phyloP scores from a whole-genome alignment of 2,113 vertebrate genomes.

The Anser cygnoides region DNA sequence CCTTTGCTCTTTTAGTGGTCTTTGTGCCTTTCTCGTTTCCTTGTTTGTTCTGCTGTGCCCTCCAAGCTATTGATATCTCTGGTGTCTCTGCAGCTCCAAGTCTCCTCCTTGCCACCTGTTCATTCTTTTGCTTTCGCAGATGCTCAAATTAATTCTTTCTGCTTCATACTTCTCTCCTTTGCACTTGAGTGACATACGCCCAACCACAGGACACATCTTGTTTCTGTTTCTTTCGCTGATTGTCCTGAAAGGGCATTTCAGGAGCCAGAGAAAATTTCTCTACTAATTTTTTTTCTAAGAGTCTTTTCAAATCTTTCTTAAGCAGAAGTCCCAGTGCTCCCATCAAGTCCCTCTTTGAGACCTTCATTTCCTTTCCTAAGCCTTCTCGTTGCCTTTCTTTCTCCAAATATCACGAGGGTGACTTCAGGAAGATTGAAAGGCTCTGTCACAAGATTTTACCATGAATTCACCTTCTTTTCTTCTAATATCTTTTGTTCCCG shows the following conservation, averaged over 20 bases:
- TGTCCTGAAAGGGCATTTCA: neutral
- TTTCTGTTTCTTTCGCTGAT: neutral
- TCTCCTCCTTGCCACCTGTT: neutral
- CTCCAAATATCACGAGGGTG: neutral
- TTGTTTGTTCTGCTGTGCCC: neutral
- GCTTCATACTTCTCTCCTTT: neutral
- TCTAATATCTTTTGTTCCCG: neutral
- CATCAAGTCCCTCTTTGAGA: neutral
- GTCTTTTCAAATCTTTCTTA: slow-evolving; percentile 6
- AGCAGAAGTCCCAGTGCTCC: neutral
- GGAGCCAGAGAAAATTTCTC: neutral
- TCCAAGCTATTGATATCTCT: neutral
- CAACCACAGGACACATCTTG: neutral
- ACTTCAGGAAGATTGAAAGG: neutral
- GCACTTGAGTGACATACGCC: neutral
- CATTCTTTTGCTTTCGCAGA: neutral
- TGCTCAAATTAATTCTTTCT: neutral
- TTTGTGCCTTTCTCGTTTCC: neutral
- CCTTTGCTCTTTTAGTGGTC: neutral
- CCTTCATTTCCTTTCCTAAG: neutral
- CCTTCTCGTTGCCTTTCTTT: neutral
- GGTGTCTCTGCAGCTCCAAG: neutral
- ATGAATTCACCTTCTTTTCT: neutral
- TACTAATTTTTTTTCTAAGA: neutral
- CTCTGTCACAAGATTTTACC: neutral